Conservation (phyloP, 64 coral and sea anemone genomes). For the Stylophora pistillata region DNA sequence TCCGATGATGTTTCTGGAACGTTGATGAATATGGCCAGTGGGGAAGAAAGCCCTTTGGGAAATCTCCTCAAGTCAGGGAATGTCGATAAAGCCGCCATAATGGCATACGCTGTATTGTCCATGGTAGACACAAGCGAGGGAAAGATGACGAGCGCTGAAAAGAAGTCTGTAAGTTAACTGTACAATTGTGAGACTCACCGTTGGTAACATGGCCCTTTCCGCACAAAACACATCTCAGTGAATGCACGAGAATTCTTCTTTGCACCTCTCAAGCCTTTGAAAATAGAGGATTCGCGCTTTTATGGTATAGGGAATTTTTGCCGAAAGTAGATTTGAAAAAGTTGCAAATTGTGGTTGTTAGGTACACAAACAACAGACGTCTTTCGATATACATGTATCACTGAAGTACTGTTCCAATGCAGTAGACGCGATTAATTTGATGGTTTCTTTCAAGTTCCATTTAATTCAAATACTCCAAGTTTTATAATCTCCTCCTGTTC, state of each 20-base stretch:
- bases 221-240: no score
- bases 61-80: constrained; percentile 61
- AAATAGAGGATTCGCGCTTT: not conserved
- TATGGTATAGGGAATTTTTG: not conserved
- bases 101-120: constrained; percentile 85
- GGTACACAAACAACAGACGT: not conserved
- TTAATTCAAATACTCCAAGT: not conserved
- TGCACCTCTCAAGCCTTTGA: not conserved
- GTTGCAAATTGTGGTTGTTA: not conserved
- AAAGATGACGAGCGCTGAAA: constrained; percentile 10
- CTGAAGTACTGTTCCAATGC: not conserved
- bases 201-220: not conserved
- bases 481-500: not conserved
- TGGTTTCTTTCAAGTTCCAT: not conserved
- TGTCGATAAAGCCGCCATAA: constrained; percentile 72
- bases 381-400: not conserved
- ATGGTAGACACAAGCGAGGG: constrained; percentile 67
- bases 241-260: not conserved
- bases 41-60: constrained; percentile 57
- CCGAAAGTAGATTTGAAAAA: no score
- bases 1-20: constrained; percentile 47
- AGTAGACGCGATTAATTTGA: not conserved
- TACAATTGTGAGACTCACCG: not conserved
- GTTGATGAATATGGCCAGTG: constrained; percentile 63
- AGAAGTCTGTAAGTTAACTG: constrained; percentile 51